phyloP scores from a whole-genome alignment of 1,140 invertebrate species.

The Drosophila rufa region DNA sequence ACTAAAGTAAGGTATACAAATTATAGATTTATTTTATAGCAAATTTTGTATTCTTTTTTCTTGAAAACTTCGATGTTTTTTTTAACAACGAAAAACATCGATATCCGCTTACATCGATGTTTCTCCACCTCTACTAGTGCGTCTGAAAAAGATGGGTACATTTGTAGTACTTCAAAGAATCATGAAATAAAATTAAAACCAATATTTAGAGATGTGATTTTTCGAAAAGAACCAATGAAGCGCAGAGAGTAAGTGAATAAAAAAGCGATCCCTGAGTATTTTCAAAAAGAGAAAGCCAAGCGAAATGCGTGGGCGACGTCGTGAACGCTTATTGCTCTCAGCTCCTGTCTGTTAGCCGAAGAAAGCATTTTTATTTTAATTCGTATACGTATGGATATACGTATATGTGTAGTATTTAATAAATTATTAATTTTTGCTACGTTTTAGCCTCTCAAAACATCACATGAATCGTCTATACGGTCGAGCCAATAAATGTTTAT shows the following conservation, averaged over 20 bases:
- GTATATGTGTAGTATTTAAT: slow-evolving; percentile 70
- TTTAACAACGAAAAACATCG: too few relatives aligned
- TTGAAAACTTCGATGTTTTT: too few relatives aligned
- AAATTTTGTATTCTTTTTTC: too few relatives aligned
- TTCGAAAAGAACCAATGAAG: slow-evolving; percentile 5
- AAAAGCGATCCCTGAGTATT: neutral
- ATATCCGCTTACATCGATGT: too few relatives aligned
- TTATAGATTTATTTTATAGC: too few relatives aligned
- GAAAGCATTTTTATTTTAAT: slow-evolving; percentile 49
- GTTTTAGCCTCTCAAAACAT: slow-evolving; percentile 56
- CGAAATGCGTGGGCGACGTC: slow-evolving; percentile 32
- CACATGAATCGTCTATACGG: slow-evolving; percentile 72
- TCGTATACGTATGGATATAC: slow-evolving; percentile 19
- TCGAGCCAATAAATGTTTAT: slow-evolving; percentile 55
- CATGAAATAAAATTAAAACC: neutral
- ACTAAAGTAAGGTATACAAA: too few relatives aligned
- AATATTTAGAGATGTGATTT: neutral
- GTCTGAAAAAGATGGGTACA: neutral
- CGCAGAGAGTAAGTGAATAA: slow-evolving; percentile 2
- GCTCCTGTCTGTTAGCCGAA: slow-evolving; percentile 15
- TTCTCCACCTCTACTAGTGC: neutral
- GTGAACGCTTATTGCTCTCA: slow-evolving; percentile 21
- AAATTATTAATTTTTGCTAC: slow-evolving; percentile 77
- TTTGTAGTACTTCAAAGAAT: neutral
- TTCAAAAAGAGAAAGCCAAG: slow-evolving; percentile 29